A percentile compares a stretch with the other conserved stretches of the same genome.
Conservation (phyloP, 2,113 vertebrate species). For the Saguinus imperator region DNA sequence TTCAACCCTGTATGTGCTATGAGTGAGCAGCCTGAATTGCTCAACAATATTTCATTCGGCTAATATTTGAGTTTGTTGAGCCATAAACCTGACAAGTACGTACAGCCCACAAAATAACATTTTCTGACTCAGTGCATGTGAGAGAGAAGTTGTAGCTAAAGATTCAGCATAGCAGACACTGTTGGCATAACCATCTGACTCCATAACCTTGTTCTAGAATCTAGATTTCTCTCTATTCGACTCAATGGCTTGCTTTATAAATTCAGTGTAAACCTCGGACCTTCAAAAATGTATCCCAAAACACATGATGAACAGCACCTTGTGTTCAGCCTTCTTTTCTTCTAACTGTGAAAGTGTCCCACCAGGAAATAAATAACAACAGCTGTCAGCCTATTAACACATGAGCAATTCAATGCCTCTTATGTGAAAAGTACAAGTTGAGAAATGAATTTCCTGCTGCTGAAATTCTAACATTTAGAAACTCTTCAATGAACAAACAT, state of each 20-base stretch:
- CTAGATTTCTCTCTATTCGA: neutral
- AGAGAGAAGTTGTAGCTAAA: neutral
- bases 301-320: neutral
- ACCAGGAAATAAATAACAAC: constrained; percentile 58
- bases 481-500: neutral
- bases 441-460: constrained; percentile 41
- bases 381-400: neutral
- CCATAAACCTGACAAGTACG: neutral
- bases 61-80: constrained; percentile 1
- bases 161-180: neutral
- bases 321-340: neutral
- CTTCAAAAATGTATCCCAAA: neutral
- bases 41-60: neutral
- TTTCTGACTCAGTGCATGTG: neutral
- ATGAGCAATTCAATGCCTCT: neutral
- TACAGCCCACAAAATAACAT: neutral
- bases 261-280: neutral
- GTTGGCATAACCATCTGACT: neutral
- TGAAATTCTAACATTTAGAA: constrained; percentile 21
- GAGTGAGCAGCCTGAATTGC: neutral
- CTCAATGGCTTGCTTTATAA: neutral
- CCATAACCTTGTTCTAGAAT: neutral
- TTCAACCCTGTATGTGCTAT: neutral
- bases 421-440: constrained; percentile 2
- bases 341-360: neutral